Percentiles rank a stretch among this genome's conserved stretches.
Evolutionary conservation across 2,797 vertebrate species (phyloP).

Genomic region (Poeciliopsis paucimaculata): DNA sequence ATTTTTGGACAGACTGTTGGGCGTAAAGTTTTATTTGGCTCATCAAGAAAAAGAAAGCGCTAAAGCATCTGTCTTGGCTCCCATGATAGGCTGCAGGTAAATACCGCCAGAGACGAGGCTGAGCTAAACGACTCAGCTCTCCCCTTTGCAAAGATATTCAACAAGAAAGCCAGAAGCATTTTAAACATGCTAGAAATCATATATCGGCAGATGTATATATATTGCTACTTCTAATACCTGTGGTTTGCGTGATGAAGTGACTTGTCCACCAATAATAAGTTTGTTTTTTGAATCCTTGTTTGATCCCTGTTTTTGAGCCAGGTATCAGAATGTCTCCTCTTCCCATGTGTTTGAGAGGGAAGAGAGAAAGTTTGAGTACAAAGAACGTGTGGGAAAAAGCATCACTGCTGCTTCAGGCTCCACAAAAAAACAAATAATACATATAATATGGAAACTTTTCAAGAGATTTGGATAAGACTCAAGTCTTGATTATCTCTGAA

Average conservation of each 20-base stretch:
- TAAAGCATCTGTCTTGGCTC: conserved; percentile 54
- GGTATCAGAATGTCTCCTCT: background rate
- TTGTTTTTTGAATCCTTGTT: background rate
- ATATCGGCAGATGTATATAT: background rate
- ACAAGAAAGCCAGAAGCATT: background rate
- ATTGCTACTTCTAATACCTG: background rate
- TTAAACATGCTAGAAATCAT: background rate
- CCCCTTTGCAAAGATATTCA: background rate
- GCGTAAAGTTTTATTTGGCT: conserved; percentile 67
- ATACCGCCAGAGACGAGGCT: conserved; percentile 26
- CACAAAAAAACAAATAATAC: background rate
- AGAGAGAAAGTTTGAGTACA: background rate
- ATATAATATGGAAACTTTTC: background rate
- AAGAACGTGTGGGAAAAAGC: background rate
- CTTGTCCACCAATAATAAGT: background rate
- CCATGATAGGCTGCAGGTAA: conserved; percentile 37
- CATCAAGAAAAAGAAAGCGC: conserved; percentile 51
- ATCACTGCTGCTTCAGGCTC: background rate
- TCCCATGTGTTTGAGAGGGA: background rate
- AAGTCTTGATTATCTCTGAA: background rate
- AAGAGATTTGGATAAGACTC: background rate
- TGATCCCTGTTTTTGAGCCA: background rate
- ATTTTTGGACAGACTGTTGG: conserved; percentile 54
- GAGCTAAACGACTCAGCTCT: conserved; percentile 41
- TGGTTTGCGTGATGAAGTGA: background rate